A percentile compares a stretch with the other conserved stretches of the same genome.
phyloP scores from a whole-genome alignment of 2,888 invertebrate species.

The Phytoseiulus persimilis region DNA sequence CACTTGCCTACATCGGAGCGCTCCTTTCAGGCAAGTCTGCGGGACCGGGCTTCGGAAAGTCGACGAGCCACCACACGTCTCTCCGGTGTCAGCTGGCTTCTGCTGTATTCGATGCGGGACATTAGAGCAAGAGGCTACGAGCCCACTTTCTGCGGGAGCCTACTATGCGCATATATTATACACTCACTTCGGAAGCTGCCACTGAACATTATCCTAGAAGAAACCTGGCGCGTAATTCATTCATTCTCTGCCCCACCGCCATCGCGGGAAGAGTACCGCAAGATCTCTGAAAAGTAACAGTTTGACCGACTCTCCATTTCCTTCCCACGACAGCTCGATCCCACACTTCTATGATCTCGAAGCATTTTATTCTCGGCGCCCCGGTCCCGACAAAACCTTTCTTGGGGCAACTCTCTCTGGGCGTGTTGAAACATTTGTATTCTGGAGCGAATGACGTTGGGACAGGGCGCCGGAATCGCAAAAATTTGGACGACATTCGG shows the following conservation, averaged over 20 bases:
- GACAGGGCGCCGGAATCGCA: neutral
- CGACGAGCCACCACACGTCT: constrained; percentile 16
- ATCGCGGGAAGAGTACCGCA: neutral
- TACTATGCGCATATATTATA: constrained; percentile 36
- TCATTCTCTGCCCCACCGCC: neutral
- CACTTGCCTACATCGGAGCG: neutral
- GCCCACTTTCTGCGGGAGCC: constrained; percentile 31
- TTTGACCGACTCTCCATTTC: neutral
- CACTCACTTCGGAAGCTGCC: neutral
- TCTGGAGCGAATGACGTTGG: no score
- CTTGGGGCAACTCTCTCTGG: no score
- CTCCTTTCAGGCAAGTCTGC: neutral
- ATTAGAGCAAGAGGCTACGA: constrained; percentile 31
- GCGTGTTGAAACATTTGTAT: no score
- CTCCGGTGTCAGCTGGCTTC: constrained; percentile 9
- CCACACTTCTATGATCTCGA: no score
- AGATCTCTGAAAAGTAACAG: neutral
- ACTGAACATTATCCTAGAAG: neutral
- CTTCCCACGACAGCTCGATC: no score
- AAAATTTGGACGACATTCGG: neutral
- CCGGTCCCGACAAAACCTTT: no score
- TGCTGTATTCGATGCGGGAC: constrained; percentile 34
- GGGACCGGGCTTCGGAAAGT: neutral
- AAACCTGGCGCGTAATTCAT: constrained; percentile 5
- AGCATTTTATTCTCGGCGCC: no score